Conservation (phyloP, 2,113 vertebrate species). For the Chloropsis cyanopogon region DNA sequence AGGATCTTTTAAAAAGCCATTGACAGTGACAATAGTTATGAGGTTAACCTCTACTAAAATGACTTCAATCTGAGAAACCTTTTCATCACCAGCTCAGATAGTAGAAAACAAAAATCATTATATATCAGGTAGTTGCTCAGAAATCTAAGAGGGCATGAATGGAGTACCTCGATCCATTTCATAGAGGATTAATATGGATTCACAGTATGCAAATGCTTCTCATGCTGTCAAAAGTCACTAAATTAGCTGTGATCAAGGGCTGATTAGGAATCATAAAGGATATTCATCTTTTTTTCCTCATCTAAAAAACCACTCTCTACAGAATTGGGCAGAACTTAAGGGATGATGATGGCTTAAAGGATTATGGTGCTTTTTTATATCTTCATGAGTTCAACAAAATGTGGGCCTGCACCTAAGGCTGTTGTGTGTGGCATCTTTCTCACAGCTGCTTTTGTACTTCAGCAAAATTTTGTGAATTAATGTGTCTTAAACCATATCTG, state of each 20-base stretch:
- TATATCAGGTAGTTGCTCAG: background rate
- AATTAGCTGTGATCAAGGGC: background rate
- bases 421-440: background rate
- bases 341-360: background rate
- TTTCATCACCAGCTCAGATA: background rate
- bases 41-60: background rate
- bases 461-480: background rate
- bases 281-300: background rate
- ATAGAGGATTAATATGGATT: constrained; percentile 7
- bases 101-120: background rate
- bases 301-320: background rate
- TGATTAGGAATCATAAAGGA: background rate
- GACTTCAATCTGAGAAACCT: background rate
- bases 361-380: background rate
- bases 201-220: background rate
- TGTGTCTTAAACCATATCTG: background rate
- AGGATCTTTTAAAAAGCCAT: background rate
- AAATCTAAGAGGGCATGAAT: background rate
- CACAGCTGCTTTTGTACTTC: background rate
- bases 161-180: background rate
- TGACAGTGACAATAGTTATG: background rate
- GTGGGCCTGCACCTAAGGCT: background rate
- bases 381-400: background rate
- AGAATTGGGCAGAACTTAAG: background rate
- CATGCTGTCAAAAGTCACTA: background rate